A percentile compares a stretch with the other conserved stretches of the same genome.
These are phyloP conservation scores for Mystacides longicornis DNA, from an alignment of 2,888 invertebrate species.

Conservation along the genomic window DNA sequence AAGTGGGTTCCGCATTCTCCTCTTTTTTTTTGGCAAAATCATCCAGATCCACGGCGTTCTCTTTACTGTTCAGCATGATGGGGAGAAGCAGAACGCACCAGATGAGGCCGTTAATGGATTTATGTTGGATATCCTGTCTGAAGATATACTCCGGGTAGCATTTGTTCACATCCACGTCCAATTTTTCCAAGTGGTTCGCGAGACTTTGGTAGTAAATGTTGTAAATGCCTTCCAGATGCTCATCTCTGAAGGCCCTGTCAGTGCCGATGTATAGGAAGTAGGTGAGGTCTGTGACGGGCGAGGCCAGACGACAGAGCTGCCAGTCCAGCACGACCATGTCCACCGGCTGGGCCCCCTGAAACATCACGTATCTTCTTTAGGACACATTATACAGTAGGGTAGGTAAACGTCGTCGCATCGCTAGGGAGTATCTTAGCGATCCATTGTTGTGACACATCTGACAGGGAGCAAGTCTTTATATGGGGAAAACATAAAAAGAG, in stretches of 20 bases:
- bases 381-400: not conserved
- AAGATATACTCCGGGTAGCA: constrained; percentile 11
- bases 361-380: too few species aligned
- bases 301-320: constrained; percentile 11
- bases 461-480: too few species aligned
- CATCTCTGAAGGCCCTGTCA: constrained; percentile 9
- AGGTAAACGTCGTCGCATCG: not conserved
- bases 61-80: not conserved
- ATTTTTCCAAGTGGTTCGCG: not conserved
- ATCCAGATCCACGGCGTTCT: constrained; percentile 5
- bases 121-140: constrained; percentile 8
- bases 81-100: constrained; percentile 1
- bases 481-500: too few species aligned
- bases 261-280: constrained; percentile 10
- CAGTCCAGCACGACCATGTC: constrained; percentile 17
- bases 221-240: constrained; percentile 2
- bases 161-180: constrained; percentile 5
- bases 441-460: too few species aligned
- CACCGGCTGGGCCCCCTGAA: constrained; percentile 12
- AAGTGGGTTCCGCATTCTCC: not conserved
- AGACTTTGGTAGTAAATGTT: constrained; percentile 10
- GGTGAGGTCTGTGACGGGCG: constrained; percentile 10
- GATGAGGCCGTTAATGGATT: constrained; percentile 3
- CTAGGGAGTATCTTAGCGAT: too few species aligned
- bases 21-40: not conserved